A percentile compares a stretch with the other conserved stretches of the same genome.
phyloP scores from a whole-genome alignment of 1,140 invertebrate genomes.

The Marisa cornuarietis region DNA sequence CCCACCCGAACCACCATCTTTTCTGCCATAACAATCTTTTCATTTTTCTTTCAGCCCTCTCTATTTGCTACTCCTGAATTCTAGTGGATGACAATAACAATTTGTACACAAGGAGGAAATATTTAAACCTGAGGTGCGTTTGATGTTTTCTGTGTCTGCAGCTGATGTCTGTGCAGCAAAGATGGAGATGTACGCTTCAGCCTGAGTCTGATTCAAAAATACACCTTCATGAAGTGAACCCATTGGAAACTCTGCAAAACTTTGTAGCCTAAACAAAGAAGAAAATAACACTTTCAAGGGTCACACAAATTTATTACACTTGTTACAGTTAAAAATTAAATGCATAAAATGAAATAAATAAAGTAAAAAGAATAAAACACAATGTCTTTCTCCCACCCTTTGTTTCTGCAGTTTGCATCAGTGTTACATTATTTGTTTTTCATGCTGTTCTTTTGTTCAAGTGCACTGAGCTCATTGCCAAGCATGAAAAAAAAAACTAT shows the following conservation, averaged over 20 bases:
- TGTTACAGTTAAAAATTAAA: not conserved
- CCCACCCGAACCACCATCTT: no score
- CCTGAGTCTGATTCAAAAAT: slow-evolving; percentile 54
- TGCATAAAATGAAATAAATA: not conserved
- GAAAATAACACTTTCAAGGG: not conserved
- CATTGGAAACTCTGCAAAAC: slow-evolving; percentile 60
- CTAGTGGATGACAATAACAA: not conserved
- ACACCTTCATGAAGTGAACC: slow-evolving; percentile 57
- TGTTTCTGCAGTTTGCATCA: not conserved
- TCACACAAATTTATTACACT: not conserved
- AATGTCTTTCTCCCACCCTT: not conserved
- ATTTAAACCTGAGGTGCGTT: slow-evolving; percentile 23
- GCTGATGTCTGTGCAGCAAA: slow-evolving; percentile 45
- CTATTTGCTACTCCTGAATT: no score
- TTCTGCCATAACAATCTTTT: no score
- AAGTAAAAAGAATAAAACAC: not conserved
- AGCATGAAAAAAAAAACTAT: not conserved
- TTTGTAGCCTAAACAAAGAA: slow-evolving; percentile 42
- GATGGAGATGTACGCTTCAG: slow-evolving; percentile 55
- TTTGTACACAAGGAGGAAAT: not conserved
- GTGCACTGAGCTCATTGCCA: not conserved
- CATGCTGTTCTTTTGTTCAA: no score
- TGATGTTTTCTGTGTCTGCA: slow-evolving; percentile 36
- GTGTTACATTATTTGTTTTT: not conserved
- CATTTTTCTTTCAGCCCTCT: no score